phyloP scores from a whole-genome alignment of 2,888 invertebrate genomes.

The Podotricha telesiphe region DNA sequence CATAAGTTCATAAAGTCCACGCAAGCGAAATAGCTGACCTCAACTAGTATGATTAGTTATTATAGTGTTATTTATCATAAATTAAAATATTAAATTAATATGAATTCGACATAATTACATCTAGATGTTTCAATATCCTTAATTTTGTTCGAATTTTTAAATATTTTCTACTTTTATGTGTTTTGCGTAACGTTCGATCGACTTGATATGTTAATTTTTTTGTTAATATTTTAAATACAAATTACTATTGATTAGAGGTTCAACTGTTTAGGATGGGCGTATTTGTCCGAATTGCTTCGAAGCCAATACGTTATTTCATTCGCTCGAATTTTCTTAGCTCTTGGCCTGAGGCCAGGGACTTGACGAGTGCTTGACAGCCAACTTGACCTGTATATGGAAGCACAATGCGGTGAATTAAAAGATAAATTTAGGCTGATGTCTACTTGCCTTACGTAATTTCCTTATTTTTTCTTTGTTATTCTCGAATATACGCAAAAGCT shows the following conservation, averaged over 20 bases:
- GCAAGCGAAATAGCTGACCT: too few relatives aligned
- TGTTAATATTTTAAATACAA: conserved; percentile 10
- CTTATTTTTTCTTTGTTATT: not conserved
- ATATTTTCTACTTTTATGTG: conserved; percentile 2
- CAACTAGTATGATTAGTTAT: not conserved
- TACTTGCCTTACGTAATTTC: conserved; percentile 31
- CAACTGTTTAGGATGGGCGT: conserved; percentile 28
- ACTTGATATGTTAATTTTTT: conserved; percentile 3
- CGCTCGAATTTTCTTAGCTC: conserved; percentile 55
- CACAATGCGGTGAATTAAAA: conserved; percentile 51
- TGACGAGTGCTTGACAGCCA: conserved; percentile 70
- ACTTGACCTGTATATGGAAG: conserved; percentile 73
- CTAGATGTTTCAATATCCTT: conserved; percentile 5
- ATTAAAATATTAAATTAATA: conserved; percentile 7
- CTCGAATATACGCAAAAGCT: not conserved
- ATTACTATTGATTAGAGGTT: not conserved
- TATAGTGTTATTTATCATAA: not conserved
- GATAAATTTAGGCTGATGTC: conserved; percentile 41
- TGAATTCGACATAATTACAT: not conserved
- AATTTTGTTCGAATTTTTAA: not conserved
- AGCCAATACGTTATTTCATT: conserved; percentile 58
- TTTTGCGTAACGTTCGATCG: conserved; percentile 1
- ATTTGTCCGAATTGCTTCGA: conserved; percentile 56
- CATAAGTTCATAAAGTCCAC: too few relatives aligned
- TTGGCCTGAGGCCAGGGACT: conserved; percentile 70